Base-by-base conservation (phyloP, 2,888 invertebrate genomes). In the Molanna angustata region DNA sequence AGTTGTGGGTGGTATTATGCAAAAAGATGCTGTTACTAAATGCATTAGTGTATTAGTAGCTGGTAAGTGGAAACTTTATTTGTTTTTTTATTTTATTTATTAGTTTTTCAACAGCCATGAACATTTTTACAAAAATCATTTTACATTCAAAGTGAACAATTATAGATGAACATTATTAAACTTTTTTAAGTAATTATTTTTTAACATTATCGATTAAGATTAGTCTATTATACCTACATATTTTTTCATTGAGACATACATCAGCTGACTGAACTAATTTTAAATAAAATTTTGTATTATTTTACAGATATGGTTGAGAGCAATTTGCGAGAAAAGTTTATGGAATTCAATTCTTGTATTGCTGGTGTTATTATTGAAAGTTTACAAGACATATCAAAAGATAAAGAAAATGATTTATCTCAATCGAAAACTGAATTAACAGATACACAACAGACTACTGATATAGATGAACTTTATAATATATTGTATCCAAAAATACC, bases 271-370 rank as follows among this genome's bases (percentile, higher is more conserved):
- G n/a, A n/a, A n/a, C n/a, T n/a, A n/a, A n/a, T n/a, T n/a, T n/a
- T n/a, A n/a, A n/a, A n/a, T n/a, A n/a, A n/a, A n/a, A n/a, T n/a
- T n/a, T 27, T 45, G 1, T 45, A 19, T 39, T 40, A 47, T 35
- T 14, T 52, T 52, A 4, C 62, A 76, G 76, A 75, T 22, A 47
- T 72, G n/a, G 67, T 64, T 0, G 76, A 76, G 49, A 61, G 66
- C 0, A 55, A 74, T 1, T 63, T 76, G 6, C 63, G 63, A 14
- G 50, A 59, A 1, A 72, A 71, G 70, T 61, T 76, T 16, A 60
- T 63, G 0, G 68, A 67, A 6, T 49, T 73, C 27, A 61, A 66
- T 3, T 45, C 57, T 3, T 71, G 72, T 71, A 65, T 75, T 16
- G 66, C 67, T 31, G 51, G 33, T 32, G 68, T 69, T 56, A 64